Evolutionary conservation across 2,797 vertebrate species (phyloP).

Genomic region (Gobionotothen gibberifrons): DNA sequence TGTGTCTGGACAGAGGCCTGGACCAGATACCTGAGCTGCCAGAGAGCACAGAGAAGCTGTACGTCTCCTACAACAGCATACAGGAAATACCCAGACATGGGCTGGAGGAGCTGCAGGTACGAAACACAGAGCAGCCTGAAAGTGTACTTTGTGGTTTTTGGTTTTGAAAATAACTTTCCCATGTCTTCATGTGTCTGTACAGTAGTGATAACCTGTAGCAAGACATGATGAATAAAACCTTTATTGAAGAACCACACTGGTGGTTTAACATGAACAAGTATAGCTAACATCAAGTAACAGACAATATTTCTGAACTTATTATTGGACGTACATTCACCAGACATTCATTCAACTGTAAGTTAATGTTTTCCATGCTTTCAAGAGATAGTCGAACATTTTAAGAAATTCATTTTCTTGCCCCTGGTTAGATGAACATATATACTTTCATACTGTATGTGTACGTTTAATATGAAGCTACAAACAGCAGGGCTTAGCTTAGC

Average conservation of each 20-base stretch:
- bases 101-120: constrained; percentile 66
- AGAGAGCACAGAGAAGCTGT: constrained; percentile 51
- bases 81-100: constrained; percentile 59
- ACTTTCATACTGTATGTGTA: no score
- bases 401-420: no score
- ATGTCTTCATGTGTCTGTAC: not conserved
- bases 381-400: no score
- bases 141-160: not conserved
- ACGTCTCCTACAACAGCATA: constrained; percentile 70
- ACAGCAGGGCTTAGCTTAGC: no score
- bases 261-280: not conserved
- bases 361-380: no score
- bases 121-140: not conserved
- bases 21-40: constrained; percentile 64
- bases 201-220: not conserved
- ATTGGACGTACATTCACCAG: no score
- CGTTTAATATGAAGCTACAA: no score
- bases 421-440: no score
- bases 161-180: not conserved
- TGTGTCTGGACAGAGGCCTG: constrained; percentile 59
- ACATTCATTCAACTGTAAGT: no score
- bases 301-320: no score
- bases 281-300: no score
- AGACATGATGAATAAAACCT: not conserved
- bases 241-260: not conserved